Conservation (phyloP, 1,140 invertebrate genomes). For the Drosophila parabipectinata region DNA sequence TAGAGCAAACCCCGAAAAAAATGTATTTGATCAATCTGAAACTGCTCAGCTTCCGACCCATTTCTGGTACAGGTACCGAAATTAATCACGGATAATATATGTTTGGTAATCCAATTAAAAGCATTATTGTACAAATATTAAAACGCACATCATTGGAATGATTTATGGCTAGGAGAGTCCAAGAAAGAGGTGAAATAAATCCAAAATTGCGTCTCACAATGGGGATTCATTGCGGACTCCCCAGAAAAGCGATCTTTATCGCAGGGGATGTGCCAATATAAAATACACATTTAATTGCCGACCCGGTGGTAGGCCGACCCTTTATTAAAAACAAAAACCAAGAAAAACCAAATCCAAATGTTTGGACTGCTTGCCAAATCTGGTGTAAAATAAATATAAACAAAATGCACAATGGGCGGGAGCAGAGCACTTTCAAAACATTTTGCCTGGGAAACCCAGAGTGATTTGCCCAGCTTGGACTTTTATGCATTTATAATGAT, state of each 20-base stretch:
- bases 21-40: slow-evolving; percentile 9
- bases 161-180: slow-evolving; percentile 23
- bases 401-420: slow-evolving; percentile 48
- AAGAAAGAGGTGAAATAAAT: slow-evolving; percentile 3
- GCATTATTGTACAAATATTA: slow-evolving; percentile 45
- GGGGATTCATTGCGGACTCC: slow-evolving; percentile 14
- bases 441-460: slow-evolving; percentile 54
- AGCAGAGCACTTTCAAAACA: slow-evolving; percentile 58
- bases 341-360: slow-evolving; percentile 23
- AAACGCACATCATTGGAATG: slow-evolving; percentile 31
- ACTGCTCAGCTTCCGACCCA: slow-evolving; percentile 14
- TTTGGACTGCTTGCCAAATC: slow-evolving; percentile 40
- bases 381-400: slow-evolving; percentile 45
- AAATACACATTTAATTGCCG: slow-evolving; percentile 66
- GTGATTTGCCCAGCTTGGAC: slow-evolving; percentile 25
- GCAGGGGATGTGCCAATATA: slow-evolving; percentile 57
- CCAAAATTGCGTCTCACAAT: slow-evolving; percentile 37
- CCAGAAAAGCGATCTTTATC: slow-evolving; percentile 38
- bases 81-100: slow-evolving; percentile 18
- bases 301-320: too few relatives aligned
- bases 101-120: slow-evolving; percentile 29
- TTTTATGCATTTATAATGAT: slow-evolving; percentile 67
- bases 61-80: slow-evolving; percentile 35
- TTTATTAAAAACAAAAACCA: slow-evolving; percentile 8
- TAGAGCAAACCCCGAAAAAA: neutral